phyloP scores from a whole-genome alignment of 2,113 vertebrate genomes.

The Cheilinus undulatus region DNA sequence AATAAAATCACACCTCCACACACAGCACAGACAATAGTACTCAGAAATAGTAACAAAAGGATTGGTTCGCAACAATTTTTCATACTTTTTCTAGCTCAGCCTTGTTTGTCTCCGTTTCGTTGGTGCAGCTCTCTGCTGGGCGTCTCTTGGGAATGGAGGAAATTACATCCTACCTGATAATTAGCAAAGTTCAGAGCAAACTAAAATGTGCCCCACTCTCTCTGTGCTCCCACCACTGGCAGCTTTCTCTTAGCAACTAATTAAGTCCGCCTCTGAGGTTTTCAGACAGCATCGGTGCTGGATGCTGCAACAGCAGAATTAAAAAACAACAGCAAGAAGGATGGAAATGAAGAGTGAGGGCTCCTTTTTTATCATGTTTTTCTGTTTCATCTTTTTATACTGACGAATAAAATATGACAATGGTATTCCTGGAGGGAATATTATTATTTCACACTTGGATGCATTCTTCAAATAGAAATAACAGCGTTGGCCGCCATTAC shows the following conservation, averaged over 20 bases:
- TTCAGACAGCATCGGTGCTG: constrained; percentile 77
- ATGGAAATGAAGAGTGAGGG: constrained; percentile 66
- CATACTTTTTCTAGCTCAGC: constrained; percentile 69
- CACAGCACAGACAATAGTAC: constrained; percentile 39
- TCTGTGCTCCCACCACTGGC: constrained; percentile 73
- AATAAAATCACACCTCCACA: constrained; percentile 53
- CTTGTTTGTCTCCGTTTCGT: constrained; percentile 64
- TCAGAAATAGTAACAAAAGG: constrained; percentile 59
- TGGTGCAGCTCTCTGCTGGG: constrained; percentile 73
- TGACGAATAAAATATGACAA: constrained; percentile 82
- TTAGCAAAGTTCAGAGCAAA: constrained; percentile 87
- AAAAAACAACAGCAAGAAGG: constrained; percentile 68
- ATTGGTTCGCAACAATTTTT: constrained; percentile 60
- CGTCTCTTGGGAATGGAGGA: constrained; percentile 80
- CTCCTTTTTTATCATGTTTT: constrained; percentile 68
- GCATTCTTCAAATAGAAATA: constrained; percentile 84
- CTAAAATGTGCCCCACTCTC: constrained; percentile 78
- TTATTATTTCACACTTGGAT: constrained; percentile 86
- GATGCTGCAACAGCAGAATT: constrained; percentile 87
- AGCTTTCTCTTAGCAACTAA: constrained; percentile 87
- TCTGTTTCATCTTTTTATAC: constrained; percentile 70
- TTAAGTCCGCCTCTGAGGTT: constrained; percentile 87
- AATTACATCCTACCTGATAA: constrained; percentile 89
- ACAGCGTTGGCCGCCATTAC: constrained; percentile 80
- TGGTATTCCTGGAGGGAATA: constrained; percentile 82